Percentiles rank a stretch among this genome's conserved stretches.
Conservation (phyloP, 2,113 vertebrate genomes). For the Psammodynastes pulverulentus region DNA sequence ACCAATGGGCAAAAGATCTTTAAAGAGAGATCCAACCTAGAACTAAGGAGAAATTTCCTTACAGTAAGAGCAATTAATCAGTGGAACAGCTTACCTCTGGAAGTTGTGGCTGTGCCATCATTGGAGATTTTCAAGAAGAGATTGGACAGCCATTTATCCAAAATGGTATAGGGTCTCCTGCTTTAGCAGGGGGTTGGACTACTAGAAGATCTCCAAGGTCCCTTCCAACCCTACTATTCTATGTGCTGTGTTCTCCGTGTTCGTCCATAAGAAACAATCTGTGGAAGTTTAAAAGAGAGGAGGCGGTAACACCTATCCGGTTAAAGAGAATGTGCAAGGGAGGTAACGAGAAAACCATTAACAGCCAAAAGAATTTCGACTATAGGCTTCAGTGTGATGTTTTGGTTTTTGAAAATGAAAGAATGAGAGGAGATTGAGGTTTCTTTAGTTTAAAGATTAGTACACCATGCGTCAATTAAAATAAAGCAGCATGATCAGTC, state of each 20-base stretch:
- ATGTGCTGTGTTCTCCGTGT: not conserved
- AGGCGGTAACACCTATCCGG: not conserved
- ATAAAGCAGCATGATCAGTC: not conserved
- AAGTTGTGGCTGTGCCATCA: not conserved
- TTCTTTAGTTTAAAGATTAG: not conserved
- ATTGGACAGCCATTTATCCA: not conserved
- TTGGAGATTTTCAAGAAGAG: not conserved
- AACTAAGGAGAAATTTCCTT: too few relatives aligned
- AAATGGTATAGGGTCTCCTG: not conserved
- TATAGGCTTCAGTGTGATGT: not conserved
- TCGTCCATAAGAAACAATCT: not conserved
- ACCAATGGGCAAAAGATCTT: too few relatives aligned
- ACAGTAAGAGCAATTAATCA: not conserved
- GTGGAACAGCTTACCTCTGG: not conserved
- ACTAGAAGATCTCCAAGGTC: not conserved
- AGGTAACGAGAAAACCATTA: not conserved
- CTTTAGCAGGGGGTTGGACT: not conserved
- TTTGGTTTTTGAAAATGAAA: not conserved
- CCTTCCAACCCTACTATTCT: not conserved
- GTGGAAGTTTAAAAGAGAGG: not conserved
- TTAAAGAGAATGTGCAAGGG: not conserved
- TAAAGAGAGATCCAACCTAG: too few relatives aligned
- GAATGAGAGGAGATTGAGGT: not conserved
- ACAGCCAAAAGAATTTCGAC: not conserved
- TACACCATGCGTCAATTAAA: not conserved